These are phyloP conservation scores for Crambe crambe DNA, from an alignment of 37 sponge, comb jelly and placozoan genomes.

Conservation along the genomic window DNA sequence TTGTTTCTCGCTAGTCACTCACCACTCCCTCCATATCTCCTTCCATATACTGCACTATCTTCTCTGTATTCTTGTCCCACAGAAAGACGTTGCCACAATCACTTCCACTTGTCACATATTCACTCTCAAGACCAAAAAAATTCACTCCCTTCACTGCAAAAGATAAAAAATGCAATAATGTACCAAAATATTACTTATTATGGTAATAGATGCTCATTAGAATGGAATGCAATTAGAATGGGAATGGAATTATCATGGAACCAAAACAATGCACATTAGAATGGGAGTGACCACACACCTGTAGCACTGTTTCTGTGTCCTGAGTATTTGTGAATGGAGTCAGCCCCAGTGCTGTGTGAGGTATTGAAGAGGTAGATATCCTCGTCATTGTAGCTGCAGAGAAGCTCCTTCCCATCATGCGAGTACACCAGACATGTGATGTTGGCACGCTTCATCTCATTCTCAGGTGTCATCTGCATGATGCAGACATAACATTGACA, in stretches of 20 bases:
- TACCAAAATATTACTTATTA: not conserved
- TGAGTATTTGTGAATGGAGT: constrained; percentile 62
- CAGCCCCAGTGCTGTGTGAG: constrained; percentile 57
- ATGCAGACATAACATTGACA: too few relatives aligned
- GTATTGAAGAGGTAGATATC: constrained; percentile 93
- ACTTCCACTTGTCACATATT: constrained; percentile 95
- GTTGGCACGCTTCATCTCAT: constrained; percentile 52
- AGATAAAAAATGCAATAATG: not conserved
- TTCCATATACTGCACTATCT: constrained; percentile 83
- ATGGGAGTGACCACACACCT: constrained; percentile 29
- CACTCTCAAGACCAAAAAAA: constrained; percentile 89
- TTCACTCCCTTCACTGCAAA: constrained; percentile 93
- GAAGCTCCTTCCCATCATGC: constrained; percentile 84
- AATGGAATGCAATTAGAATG: not conserved
- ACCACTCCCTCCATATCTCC: constrained; percentile 92
- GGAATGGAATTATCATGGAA: not conserved
- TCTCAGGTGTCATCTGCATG: constrained; percentile 31
- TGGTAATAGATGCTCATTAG: too few relatives aligned
- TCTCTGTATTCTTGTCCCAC: constrained; percentile 87
- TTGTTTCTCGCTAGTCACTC: too few relatives aligned
- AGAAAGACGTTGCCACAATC: constrained; percentile 97
- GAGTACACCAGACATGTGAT: constrained; percentile 93
- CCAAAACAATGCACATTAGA: too few relatives aligned
- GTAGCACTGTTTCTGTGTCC: constrained; percentile 92
- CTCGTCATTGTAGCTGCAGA: constrained; percentile 95